Base-by-base conservation (phyloP, 1,140 invertebrate genomes). In the Halictus rubicundus region DNA sequence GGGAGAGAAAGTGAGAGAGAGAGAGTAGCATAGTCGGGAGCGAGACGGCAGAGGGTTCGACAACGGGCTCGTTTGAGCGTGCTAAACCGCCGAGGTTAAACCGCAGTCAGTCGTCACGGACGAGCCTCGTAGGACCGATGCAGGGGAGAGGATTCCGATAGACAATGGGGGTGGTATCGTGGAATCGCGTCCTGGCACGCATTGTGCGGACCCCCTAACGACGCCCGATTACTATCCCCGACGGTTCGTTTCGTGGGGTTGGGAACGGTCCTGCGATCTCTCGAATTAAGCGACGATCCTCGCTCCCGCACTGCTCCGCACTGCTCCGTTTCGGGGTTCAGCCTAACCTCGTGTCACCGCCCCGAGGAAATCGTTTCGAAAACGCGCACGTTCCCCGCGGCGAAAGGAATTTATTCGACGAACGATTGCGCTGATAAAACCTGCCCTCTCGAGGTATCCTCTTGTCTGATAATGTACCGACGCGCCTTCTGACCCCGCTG, bases 141-240 rank as follows among this genome's bases (percentile, higher is more conserved):
- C 49, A 81, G 68, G 86, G 82, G 83, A 64, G 80, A 64, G 80
- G 84, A 78, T 75, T 86, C 78, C 84, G 87, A 87, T 89, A 91
- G 90, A 92, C 91, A 92, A 92, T 92, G 88, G 88, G 90, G 88
- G 91, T 87, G 88, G 87, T 90, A 92, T 91, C 91, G 83, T 88
- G 88, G 85, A 91, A 91, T 91, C 89, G 89, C 90, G 86, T 91
- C 88, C 88, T 88, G 88, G 88, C 87, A 91, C 89, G 88, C 89
- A 92, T 92, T 92, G 91, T 92, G 86, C 88, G 86, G 81, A 87
- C 86, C 87, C 90, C 87, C 86, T 90, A 91, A 92, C 88, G 89
- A 91, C 90, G 87, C 86, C 85, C 88, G 89, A 92, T 91, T 91
- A 92, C 89, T 78, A 85, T 78, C 77, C 81, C 79, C 78, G 61